These are phyloP conservation scores for Agrotis clavis DNA, from an alignment of 2,888 invertebrate genomes.

Conservation along the genomic window DNA sequence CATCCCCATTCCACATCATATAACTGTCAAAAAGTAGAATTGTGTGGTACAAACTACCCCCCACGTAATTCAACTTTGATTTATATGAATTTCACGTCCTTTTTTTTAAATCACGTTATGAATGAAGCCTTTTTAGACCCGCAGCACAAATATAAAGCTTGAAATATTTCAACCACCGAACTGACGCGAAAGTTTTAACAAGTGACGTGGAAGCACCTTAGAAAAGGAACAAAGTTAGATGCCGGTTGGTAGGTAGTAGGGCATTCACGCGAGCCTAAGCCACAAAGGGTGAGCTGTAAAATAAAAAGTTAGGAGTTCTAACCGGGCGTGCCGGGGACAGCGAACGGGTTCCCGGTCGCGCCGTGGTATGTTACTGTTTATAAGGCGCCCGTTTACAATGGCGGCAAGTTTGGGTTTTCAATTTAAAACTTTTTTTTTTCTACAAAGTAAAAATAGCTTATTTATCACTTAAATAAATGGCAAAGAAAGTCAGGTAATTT, in stretches of 20 bases:
- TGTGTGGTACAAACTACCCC: too few species aligned
- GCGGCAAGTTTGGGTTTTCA: constrained; percentile 3
- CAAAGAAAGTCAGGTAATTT: constrained; percentile 29
- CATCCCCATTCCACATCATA: too few species aligned
- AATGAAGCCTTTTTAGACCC: too few species aligned
- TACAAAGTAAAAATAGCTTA: constrained; percentile 17
- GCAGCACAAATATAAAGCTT: neutral
- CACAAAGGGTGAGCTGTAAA: constrained; percentile 88
- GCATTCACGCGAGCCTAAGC: constrained; percentile 87
- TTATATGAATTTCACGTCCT: too few species aligned
- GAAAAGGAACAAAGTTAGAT: constrained; percentile 70
- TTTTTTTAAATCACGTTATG: too few species aligned
- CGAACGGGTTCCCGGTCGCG: constrained; percentile 86
- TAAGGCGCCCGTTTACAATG: constrained; percentile 32
- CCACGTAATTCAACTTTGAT: too few species aligned
- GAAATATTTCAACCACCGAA: constrained; percentile 60
- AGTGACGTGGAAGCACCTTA: constrained; percentile 69
- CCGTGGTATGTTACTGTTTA: constrained; percentile 77
- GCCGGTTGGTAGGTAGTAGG: constrained; percentile 80
- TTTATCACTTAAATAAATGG: constrained; percentile 29
- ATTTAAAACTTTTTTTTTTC: constrained; percentile 19
- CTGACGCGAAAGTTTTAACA: constrained; percentile 79
- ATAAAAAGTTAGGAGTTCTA: constrained; percentile 90
- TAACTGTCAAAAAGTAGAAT: too few species aligned
- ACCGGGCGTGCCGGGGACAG: constrained; percentile 87